Evolutionary conservation across 2,113 vertebrate genomes (phyloP).

Genomic region (Anoplopoma fimbria): DNA sequence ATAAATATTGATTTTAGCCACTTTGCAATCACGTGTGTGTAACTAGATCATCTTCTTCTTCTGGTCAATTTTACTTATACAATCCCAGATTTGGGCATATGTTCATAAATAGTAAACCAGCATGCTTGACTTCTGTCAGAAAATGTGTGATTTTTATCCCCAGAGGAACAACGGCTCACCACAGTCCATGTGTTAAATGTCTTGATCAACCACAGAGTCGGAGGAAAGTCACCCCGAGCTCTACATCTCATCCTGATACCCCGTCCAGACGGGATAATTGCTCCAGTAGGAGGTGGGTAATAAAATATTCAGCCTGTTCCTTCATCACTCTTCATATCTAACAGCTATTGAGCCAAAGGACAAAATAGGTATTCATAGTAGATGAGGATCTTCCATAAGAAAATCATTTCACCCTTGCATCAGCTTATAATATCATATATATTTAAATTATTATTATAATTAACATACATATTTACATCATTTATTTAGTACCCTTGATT

Average conservation of each 20-base stretch:
- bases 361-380: background rate
- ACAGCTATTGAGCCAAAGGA: slow-evolving; percentile 1
- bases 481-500: background rate
- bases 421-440: background rate
- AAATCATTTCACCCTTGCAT: background rate
- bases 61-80: too few relatives aligned
- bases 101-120: too few relatives aligned
- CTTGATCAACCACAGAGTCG: too few relatives aligned
- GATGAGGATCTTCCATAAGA: background rate
- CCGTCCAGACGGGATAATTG: background rate
- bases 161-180: background rate
- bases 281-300: background rate
- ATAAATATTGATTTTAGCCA: too few relatives aligned
- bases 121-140: background rate
- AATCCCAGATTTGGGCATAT: too few relatives aligned
- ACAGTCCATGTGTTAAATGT: too few relatives aligned
- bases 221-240: background rate
- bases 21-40: too few relatives aligned
- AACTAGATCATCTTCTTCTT: too few relatives aligned
- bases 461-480: background rate
- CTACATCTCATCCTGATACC: background rate
- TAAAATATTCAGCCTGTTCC: background rate
- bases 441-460: background rate
- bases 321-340: background rate
- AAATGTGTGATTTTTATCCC: background rate